phyloP scores from a whole-genome alignment of 1,140 invertebrate species.

The Harpegnathos saltator region DNA sequence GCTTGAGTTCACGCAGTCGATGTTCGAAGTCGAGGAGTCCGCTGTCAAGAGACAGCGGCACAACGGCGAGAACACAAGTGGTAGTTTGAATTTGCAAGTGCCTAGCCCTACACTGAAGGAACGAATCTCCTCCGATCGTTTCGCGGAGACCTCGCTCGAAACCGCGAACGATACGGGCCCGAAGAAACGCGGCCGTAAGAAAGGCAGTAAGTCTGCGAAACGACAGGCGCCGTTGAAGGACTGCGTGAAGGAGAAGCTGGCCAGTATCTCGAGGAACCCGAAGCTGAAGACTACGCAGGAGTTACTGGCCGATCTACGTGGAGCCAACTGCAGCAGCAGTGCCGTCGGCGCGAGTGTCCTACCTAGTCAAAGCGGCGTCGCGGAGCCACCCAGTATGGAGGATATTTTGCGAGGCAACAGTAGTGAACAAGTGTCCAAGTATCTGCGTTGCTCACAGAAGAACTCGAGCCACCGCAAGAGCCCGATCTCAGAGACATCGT shows the following conservation, averaged over 20 bases:
- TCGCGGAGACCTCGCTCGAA: conserved; percentile 72
- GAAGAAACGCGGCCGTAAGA: conserved; percentile 90
- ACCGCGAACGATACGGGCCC: conserved; percentile 78
- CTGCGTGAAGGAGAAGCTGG: conserved; percentile 89
- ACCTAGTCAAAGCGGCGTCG: conserved; percentile 81
- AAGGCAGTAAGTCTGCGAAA: conserved; percentile 89
- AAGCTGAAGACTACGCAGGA: conserved; percentile 95
- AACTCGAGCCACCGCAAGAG: conserved; percentile 72
- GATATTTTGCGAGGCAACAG: conserved; percentile 78
- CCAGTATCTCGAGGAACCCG: conserved; percentile 88
- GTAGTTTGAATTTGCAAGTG: conserved; percentile 84
- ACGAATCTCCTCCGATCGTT: conserved; percentile 67
- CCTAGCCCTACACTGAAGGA: conserved; percentile 81
- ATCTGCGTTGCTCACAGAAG: conserved; percentile 85
- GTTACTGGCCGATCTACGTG: conserved; percentile 91
- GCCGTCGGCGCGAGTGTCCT: conserved; percentile 72
- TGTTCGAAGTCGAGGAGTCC: conserved; percentile 61
- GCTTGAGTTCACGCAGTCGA: conserved; percentile 56
- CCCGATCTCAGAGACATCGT: conserved; percentile 53
- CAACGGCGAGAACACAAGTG: conserved; percentile 82
- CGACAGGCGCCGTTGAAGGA: conserved; percentile 86
- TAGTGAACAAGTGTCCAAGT: conserved; percentile 87
- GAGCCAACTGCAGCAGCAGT: conserved; percentile 78
- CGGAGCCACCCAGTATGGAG: conserved; percentile 80
- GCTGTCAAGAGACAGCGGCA: conserved; percentile 79